These are phyloP conservation scores for Caenorhabditis sp. DNA, from an alignment of 2,888 invertebrate genomes.

Conservation along the genomic window DNA sequence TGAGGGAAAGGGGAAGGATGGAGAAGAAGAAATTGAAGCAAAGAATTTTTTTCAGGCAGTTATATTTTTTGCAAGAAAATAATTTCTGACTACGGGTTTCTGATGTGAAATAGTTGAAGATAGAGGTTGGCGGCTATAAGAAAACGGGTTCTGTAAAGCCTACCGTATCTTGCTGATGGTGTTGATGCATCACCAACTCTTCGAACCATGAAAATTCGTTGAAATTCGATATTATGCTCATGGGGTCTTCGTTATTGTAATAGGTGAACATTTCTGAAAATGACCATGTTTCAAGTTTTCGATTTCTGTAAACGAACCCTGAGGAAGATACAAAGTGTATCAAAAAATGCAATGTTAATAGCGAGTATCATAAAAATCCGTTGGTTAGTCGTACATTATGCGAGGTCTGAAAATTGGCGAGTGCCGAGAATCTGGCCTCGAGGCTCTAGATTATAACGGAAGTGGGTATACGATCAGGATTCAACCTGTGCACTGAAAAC, in stretches of 20 bases:
- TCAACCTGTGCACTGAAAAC: not conserved
- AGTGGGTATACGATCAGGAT: not conserved
- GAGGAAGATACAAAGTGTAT: too few species aligned
- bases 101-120: too few species aligned
- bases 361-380: too few species aligned
- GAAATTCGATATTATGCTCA: constrained; percentile 11
- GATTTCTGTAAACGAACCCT: too few species aligned
- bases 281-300: not conserved
- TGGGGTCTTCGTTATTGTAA: constrained; percentile 6
- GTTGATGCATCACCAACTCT: constrained; percentile 27
- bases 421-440: not conserved
- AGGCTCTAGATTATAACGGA: not conserved
- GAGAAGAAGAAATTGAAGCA: not conserved
- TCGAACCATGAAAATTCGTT: constrained; percentile 33
- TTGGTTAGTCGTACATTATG: not conserved
- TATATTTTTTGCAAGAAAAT: not conserved
- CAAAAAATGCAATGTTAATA: too few species aligned
- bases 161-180: not conserved
- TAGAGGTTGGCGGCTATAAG: too few species aligned
- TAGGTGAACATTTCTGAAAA: constrained; percentile 36
- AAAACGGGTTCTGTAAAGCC: not conserved
- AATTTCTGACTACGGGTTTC: not conserved
- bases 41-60: constrained; percentile 15
- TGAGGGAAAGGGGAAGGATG: not conserved
- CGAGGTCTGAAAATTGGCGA: not conserved